phyloP scores from a whole-genome alignment of 2,888 invertebrate genomes.

The Pammene fasciana region DNA sequence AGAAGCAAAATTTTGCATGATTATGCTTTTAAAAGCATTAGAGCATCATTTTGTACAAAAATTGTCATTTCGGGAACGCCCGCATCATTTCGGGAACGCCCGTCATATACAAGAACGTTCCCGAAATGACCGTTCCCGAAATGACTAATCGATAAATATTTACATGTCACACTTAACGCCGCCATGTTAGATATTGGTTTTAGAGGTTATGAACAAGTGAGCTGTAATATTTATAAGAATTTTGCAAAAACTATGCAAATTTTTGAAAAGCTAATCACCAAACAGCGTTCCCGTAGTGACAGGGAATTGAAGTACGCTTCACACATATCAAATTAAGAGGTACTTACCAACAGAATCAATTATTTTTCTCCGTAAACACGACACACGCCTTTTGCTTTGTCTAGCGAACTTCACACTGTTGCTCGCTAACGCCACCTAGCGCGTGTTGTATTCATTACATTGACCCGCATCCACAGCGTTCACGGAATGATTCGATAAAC shows the following conservation, averaged over 20 bases:
- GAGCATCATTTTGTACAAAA: too few relatives aligned
- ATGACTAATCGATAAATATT: constrained; percentile 32
- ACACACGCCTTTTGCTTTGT: constrained; percentile 37
- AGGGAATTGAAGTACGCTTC: constrained; percentile 38
- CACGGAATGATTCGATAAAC: constrained; percentile 45
- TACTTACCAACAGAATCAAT: constrained; percentile 38
- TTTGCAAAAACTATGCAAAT: constrained; percentile 28
- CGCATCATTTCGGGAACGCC: too few relatives aligned
- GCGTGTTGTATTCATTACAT: constrained; percentile 34
- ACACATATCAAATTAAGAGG: constrained; percentile 37
- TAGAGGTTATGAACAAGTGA: constrained; percentile 30
- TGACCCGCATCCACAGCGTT: constrained; percentile 32
- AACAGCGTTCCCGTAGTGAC: constrained; percentile 41
- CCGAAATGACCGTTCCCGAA: too few relatives aligned
- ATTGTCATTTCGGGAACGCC: constrained; percentile 2
- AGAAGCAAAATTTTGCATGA: too few relatives aligned
- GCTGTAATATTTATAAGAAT: constrained; percentile 36
- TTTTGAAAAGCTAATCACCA: constrained; percentile 37
- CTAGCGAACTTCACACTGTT: constrained; percentile 37
- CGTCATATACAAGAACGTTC: constrained; percentile 37
- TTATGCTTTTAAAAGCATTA: too few relatives aligned
- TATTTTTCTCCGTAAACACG: constrained; percentile 31
- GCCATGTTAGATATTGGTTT: constrained; percentile 30
- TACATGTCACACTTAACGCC: constrained; percentile 25
- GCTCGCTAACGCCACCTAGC: constrained; percentile 36